These are phyloP conservation scores for Agapostemon virescens DNA, from an alignment of 2,888 invertebrate genomes.

Conservation along the genomic window DNA sequence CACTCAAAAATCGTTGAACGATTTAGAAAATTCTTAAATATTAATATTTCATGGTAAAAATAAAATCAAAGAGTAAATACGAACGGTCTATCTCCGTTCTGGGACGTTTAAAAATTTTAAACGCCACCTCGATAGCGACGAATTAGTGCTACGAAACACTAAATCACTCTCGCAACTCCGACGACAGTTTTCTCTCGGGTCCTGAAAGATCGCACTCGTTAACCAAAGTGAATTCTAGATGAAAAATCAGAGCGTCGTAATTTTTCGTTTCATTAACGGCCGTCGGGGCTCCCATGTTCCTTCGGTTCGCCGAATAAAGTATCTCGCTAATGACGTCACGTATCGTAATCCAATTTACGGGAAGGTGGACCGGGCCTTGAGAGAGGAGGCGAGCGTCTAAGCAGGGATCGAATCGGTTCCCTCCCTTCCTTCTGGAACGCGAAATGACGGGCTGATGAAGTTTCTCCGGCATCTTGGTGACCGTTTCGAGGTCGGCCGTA, in stretches of 20 bases:
- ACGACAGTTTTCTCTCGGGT: background rate
- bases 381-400: conserved; percentile 63
- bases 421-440: conserved; percentile 71
- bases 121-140: background rate
- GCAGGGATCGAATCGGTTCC: conserved; percentile 62
- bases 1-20: background rate
- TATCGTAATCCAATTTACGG: conserved; percentile 81
- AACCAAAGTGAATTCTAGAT: conserved; percentile 5
- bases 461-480: conserved; percentile 73
- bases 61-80: too few species aligned
- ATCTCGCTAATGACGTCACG: conserved; percentile 79
- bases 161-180: background rate
- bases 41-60: background rate
- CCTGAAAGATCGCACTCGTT: background rate
- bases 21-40: background rate
- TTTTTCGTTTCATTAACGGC: conserved; percentile 27
- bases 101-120: too few species aligned
- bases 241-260: conserved; percentile 1
- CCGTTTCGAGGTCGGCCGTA: conserved; percentile 63
- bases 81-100: too few species aligned
- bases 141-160: background rate
- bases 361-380: conserved; percentile 60
- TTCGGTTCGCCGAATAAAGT: conserved; percentile 71
- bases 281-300: background rate
- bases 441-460: conserved; percentile 80